Evolutionary conservation across 2,113 vertebrate genomes (phyloP).

Genomic region (Recurvirostra avosetta): DNA sequence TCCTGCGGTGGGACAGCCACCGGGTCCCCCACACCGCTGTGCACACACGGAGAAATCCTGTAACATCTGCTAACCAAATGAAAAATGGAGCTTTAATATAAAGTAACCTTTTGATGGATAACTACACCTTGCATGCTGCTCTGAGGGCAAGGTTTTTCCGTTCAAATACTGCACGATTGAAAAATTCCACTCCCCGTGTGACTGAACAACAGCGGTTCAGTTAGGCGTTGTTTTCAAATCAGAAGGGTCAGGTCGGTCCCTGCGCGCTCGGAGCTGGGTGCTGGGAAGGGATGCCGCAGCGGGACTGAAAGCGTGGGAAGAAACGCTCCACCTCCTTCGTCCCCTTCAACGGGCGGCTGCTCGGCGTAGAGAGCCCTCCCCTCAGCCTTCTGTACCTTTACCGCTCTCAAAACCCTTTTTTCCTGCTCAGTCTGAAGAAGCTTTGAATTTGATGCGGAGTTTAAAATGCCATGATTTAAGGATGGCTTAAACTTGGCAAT

Average conservation of each 20-base stretch:
- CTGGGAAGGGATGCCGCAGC: neutral
- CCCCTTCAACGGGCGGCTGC: neutral
- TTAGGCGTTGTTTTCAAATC: fast-evolving
- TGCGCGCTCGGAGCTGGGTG: neutral
- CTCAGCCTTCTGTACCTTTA: fast-evolving
- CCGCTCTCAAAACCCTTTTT: too few relatives aligned
- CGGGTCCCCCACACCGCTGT: neutral
- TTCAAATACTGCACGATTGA: fast-evolving
- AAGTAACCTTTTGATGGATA: neutral
- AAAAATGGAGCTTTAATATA: neutral
- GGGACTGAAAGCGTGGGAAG: neutral
- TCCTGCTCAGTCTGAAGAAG: neutral
- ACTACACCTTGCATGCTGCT: fast-evolving
- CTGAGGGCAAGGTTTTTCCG: neutral
- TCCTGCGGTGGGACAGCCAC: neutral
- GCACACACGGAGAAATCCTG: too few relatives aligned
- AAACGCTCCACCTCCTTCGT: neutral
- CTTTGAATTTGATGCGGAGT: neutral
- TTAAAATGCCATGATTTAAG: neutral
- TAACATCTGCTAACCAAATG: neutral
- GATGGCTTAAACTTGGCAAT: neutral
- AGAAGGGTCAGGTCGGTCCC: neutral
- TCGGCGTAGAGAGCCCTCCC: fast-evolving
- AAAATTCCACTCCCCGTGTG: fast-evolving
- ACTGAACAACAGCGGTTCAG: fast-evolving